A percentile compares a stretch with the other conserved stretches of the same genome.
These are phyloP conservation scores for Proisotoma minuta DNA, from an alignment of 2,888 invertebrate species.

Conservation along the genomic window DNA sequence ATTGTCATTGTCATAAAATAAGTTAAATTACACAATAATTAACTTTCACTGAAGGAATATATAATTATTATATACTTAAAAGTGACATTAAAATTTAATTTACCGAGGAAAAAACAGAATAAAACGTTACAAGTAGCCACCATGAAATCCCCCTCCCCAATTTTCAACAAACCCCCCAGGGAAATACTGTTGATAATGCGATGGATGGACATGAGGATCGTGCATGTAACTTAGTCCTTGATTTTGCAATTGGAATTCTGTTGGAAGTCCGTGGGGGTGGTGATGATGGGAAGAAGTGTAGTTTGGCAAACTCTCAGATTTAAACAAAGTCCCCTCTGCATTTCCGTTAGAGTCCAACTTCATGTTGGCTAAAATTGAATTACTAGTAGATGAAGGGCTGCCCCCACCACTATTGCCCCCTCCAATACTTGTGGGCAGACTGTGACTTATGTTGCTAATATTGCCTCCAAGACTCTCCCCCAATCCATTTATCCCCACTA, in stretches of 20 bases:
- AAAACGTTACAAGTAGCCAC: slow-evolving; percentile 29
- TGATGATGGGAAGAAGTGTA: slow-evolving; percentile 23
- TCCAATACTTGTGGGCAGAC: slow-evolving; percentile 3
- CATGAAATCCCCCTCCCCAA: slow-evolving; percentile 37
- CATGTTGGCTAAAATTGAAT: slow-evolving; percentile 23
- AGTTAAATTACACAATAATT: no score
- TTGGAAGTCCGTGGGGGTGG: slow-evolving; percentile 31
- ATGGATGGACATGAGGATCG: slow-evolving; percentile 36
- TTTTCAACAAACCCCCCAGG: slow-evolving; percentile 36
- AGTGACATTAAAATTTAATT: no score
- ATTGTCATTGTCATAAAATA: no score
- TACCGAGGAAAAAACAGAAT: no score
- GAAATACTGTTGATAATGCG: slow-evolving; percentile 45
- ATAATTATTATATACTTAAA: no score
- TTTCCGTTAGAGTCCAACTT: slow-evolving; percentile 24
- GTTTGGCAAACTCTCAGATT: slow-evolving; percentile 6
- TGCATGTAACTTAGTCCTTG: slow-evolving; percentile 38
- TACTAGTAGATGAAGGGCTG: slow-evolving; percentile 7
- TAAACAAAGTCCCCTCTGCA: slow-evolving; percentile 18
- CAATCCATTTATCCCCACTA: not conserved
- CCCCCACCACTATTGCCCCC: slow-evolving; percentile 8
- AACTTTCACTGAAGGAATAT: no score
- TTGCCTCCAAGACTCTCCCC: slow-evolving; percentile 10
- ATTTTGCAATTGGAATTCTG: slow-evolving; percentile 36
- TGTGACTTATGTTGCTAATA: slow-evolving; percentile 1